Conservation (phyloP, 2,888 invertebrate species). For the Napeogenes inachia region DNA sequence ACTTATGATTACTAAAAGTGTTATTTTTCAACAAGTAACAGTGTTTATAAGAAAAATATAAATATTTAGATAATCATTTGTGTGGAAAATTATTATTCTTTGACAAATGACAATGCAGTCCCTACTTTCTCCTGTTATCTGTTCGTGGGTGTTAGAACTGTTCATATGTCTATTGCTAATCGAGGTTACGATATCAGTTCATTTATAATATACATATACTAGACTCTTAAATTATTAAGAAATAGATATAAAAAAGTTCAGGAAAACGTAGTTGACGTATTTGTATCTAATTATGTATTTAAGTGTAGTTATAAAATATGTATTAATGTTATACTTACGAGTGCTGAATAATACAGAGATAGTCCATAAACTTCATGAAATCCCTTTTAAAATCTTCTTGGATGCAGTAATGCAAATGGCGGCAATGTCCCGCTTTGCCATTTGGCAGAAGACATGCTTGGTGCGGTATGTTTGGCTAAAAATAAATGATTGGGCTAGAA, state of each 20-base stretch:
- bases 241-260: too few relatives aligned
- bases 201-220: too few relatives aligned
- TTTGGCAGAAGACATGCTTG: conserved; percentile 80
- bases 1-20: too few relatives aligned
- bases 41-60: not conserved
- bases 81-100: not conserved
- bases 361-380: conserved; percentile 79
- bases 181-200: not conserved
- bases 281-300: not conserved
- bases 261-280: not conserved
- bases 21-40: too few relatives aligned
- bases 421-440: conserved; percentile 81
- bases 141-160: not conserved
- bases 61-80: not conserved
- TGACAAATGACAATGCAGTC: not conserved
- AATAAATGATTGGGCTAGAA: conserved; percentile 14
- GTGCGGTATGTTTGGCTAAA: conserved; percentile 78
- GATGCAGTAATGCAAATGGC: conserved; percentile 78
- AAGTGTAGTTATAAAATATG: too few relatives aligned
- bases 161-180: not conserved
- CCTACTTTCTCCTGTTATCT: conserved; percentile 5
- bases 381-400: conserved; percentile 78
- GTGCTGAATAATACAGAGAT: conserved; percentile 83
- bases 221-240: too few relatives aligned
- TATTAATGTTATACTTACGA: conserved; percentile 60